Conservation (phyloP, 2,888 invertebrate genomes). For the Blastobasis lacticolella region DNA sequence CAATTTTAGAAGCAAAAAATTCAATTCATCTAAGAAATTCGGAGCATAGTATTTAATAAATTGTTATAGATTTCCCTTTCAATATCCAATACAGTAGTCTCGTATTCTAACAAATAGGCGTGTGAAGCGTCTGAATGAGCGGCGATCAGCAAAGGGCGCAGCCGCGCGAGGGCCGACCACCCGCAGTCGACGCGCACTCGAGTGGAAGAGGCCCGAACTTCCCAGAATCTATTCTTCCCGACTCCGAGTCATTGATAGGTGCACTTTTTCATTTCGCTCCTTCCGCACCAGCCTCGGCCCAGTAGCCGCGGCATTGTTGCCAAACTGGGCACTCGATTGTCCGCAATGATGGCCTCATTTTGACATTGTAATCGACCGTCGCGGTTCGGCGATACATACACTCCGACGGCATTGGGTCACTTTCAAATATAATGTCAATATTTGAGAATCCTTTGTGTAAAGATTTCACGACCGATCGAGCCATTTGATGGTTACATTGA, state of each 20-base stretch:
- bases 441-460: constrained; percentile 32
- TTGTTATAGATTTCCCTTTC: too few relatives aligned
- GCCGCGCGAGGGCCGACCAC: constrained; percentile 38
- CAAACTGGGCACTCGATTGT: constrained; percentile 55
- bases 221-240: constrained; percentile 6
- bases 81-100: too few relatives aligned
- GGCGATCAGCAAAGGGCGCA: too few relatives aligned
- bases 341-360: constrained; percentile 35
- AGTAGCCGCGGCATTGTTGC: constrained; percentile 40
- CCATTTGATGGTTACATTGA: too few relatives aligned
- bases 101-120: too few relatives aligned
- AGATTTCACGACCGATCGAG: constrained; percentile 14
- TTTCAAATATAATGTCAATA: constrained; percentile 15
- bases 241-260: neutral
- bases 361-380: constrained; percentile 31
- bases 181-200: constrained; percentile 42
- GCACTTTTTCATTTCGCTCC: constrained; percentile 24
- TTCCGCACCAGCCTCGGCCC: constrained; percentile 21
- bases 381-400: constrained; percentile 7
- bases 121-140: too few relatives aligned
- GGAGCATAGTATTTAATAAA: too few relatives aligned
- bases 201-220: constrained; percentile 41
- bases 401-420: constrained; percentile 11
- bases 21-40: too few relatives aligned
- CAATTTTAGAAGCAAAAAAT: too few relatives aligned